Percentiles rank a stretch among this genome's conserved stretches.
Evolutionary conservation across 2,888 invertebrate species (phyloP).

Genomic region (Tipula unca): DNA sequence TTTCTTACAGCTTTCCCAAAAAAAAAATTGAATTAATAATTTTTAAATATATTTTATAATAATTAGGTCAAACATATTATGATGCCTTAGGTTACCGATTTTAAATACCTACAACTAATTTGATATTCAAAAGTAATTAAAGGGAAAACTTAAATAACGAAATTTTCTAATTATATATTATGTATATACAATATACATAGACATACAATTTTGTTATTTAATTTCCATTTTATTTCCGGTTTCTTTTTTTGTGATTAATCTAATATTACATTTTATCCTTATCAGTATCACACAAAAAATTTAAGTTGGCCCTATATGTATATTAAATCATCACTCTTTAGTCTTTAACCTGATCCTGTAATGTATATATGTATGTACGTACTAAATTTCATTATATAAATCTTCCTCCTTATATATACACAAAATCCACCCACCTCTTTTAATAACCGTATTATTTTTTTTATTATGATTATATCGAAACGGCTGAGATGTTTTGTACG

Average conservation of each 20-base stretch:
- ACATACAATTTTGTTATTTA: background rate
- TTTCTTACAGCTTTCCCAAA: background rate
- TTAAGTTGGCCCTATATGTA: background rate
- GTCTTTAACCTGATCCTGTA: background rate
- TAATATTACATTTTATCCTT: background rate
- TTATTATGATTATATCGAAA: background rate
- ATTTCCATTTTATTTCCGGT: background rate
- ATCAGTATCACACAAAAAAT: background rate
- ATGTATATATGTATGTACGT: background rate
- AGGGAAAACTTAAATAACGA: background rate
- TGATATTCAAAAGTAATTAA: background rate
- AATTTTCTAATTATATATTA: background rate
- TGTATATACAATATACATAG: background rate
- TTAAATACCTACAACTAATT: background rate
- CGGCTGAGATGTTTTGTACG: background rate
- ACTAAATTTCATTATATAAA: background rate
- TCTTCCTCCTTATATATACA: background rate
- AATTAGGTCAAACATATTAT: background rate
- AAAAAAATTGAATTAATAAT: background rate
- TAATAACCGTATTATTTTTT: background rate
- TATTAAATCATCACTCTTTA: background rate
- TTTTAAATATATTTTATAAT: background rate
- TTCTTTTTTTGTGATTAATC: background rate
- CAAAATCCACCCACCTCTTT: background rate
- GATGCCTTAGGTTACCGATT: background rate